Conservation (phyloP, 1,140 invertebrate species). For the Bombus waltoni region DNA sequence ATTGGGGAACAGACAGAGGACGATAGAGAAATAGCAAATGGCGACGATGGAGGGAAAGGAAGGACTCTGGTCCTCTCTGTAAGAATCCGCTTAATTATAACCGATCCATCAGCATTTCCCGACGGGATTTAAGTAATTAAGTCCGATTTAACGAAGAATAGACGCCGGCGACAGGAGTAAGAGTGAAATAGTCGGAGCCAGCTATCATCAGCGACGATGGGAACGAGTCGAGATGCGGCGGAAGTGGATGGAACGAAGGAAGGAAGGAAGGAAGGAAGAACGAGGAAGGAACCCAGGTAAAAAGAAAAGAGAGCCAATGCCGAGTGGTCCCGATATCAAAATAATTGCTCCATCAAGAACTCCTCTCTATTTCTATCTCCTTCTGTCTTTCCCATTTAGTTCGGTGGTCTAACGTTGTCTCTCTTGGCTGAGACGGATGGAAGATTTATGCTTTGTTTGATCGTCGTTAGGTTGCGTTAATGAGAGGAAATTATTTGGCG, state of each 20-base stretch:
- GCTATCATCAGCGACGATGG: constrained; percentile 52
- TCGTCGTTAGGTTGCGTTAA: constrained; percentile 62
- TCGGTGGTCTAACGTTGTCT: background rate
- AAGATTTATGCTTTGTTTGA: constrained; percentile 70
- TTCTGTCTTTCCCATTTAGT: background rate
- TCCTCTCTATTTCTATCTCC: background rate
- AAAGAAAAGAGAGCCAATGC: constrained; percentile 44
- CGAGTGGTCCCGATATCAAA: constrained; percentile 72
- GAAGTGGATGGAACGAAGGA: constrained; percentile 30
- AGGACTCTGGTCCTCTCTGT: constrained; percentile 34
- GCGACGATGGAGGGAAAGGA: background rate
- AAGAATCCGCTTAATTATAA: constrained; percentile 73
- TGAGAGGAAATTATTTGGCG: constrained; percentile 64
- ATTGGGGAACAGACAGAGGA: constrained; percentile 8
- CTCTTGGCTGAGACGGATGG: constrained; percentile 50
- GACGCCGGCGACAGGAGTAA: constrained; percentile 67
- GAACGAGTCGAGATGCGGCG: constrained; percentile 41
- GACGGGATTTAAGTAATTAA: constrained; percentile 74
- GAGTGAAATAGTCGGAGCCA: constrained; percentile 63
- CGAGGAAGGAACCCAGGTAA: background rate
- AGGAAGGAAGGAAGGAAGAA: constrained; percentile 19
- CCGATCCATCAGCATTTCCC: constrained; percentile 73
- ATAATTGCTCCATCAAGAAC: constrained; percentile 73
- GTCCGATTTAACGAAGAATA: constrained; percentile 75
- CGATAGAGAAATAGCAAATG: constrained; percentile 1